Conservation (phyloP, 2,888 invertebrate genomes). For the Halocaridina rubra region DNA sequence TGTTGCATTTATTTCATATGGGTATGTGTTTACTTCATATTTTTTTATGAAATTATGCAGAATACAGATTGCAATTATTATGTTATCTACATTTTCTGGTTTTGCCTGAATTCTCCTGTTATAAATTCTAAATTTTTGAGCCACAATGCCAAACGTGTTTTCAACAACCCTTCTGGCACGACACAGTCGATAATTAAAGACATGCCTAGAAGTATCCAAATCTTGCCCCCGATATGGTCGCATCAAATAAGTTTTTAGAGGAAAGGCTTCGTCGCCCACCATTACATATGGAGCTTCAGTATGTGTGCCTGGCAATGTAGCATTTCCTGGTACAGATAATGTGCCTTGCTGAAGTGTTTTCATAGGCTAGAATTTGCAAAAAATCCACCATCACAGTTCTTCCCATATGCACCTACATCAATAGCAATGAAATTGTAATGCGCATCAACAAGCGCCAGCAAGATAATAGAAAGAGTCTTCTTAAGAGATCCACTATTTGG, state of each 20-base stretch:
- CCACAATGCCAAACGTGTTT: constrained; percentile 6
- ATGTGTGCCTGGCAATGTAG: constrained; percentile 23
- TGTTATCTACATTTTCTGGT: constrained; percentile 25
- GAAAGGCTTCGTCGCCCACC: constrained; percentile 18
- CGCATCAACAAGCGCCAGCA: constrained; percentile 32
- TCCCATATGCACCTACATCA: constrained; percentile 32
- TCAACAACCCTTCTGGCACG: constrained; percentile 33
- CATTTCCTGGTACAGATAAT: constrained; percentile 26
- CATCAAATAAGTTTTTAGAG: constrained; percentile 27
- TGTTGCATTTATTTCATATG: constrained; percentile 30
- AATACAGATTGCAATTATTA: constrained; percentile 26
- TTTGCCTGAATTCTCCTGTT: constrained; percentile 18
- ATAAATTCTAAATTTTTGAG: constrained; percentile 39
- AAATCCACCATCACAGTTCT: constrained; percentile 28
- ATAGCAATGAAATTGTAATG: constrained; percentile 34
- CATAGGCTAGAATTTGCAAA: constrained; percentile 19
- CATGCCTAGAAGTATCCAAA: constrained; percentile 5
- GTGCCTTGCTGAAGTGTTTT: constrained; percentile 18
- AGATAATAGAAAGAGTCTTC: constrained; percentile 9
- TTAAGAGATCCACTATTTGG: constrained; percentile 41
- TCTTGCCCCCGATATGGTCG: constrained; percentile 25
- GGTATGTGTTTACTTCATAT: constrained; percentile 11
- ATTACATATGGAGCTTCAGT: constrained; percentile 20
- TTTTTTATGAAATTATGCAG: constrained; percentile 25
- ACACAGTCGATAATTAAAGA: constrained; percentile 25